Percentiles rank a stretch among this genome's conserved stretches.
Evolutionary conservation across 2,888 invertebrate genomes (phyloP).

Genomic region (Eumerus sabulonum): DNA sequence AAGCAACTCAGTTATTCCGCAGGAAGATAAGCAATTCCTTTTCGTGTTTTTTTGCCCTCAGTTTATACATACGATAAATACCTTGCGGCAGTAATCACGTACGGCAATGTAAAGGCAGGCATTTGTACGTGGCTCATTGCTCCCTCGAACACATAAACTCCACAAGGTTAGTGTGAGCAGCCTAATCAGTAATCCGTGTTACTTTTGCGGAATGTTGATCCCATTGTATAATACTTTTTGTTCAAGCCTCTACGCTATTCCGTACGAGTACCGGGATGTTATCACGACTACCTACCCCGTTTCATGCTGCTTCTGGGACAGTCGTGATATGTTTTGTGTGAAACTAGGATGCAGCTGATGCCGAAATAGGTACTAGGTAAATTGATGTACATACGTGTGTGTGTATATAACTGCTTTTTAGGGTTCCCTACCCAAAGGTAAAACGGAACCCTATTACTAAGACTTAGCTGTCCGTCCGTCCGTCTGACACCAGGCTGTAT

Average conservation of each 20-base stretch:
- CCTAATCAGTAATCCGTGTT: slow-evolving; percentile 66
- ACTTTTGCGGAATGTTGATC: slow-evolving; percentile 63
- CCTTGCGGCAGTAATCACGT: slow-evolving; percentile 56
- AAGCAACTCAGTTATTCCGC: neutral
- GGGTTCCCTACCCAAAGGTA: too few relatives aligned
- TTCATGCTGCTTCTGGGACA: slow-evolving; percentile 18
- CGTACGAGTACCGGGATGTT: slow-evolving; percentile 1
- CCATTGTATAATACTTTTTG: slow-evolving; percentile 26
- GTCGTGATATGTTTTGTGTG: slow-evolving; percentile 44
- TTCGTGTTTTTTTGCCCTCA: slow-evolving; percentile 41
- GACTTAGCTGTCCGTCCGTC: too few relatives aligned
- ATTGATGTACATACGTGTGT: too few relatives aligned
- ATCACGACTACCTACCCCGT: slow-evolving; percentile 39
- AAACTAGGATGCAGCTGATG: slow-evolving; percentile 39
- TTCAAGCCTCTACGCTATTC: slow-evolving; percentile 35
- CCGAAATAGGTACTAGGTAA: slow-evolving; percentile 39
- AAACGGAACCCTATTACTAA: too few relatives aligned
- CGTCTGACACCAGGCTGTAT: too few relatives aligned
- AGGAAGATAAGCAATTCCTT: slow-evolving; percentile 29
- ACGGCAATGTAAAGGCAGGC: slow-evolving; percentile 54
- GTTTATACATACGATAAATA: slow-evolving; percentile 30
- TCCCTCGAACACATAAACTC: slow-evolving; percentile 31
- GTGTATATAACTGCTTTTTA: too few relatives aligned
- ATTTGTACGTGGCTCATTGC: slow-evolving; percentile 47
- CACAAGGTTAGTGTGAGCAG: slow-evolving; percentile 52